Evolutionary conservation across 2,888 invertebrate genomes (phyloP), one percentile per base, ranked within the genome.

Genomic region (Drosophila mimetica): DNA sequence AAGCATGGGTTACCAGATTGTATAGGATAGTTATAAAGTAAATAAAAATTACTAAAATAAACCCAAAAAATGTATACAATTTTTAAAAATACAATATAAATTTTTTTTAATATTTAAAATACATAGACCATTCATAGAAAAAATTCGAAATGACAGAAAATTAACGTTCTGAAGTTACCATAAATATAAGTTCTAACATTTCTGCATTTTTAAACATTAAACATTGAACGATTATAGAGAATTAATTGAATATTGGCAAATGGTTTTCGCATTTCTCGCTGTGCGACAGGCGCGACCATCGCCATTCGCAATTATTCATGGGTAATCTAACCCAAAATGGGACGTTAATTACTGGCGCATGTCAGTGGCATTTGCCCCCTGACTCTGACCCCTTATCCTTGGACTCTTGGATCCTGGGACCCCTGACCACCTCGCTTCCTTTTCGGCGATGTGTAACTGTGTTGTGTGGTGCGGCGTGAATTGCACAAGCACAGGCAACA

Each of bases 311-410:
- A 90, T 91, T 91, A 91, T 89, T 91, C 89, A 90, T 89, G 90
- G 90, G 89, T 90, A 91, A 91, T 91, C 89, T 90, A 91, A 89
- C 90, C 90, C 89, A 79, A 88, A 91, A 90, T 90, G 89, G 90
- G 90, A 90, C 91, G 89, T 91, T 91, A 91, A 91, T 91, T 91
- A 91, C 90, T 61, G 60, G 71, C 77, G 78, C 87, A 84, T 82
- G 82, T 82, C 87, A 86, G 34, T 66, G 76, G 60, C 87, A 81
- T 34, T 53, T 34, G 34, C n/a, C 48, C 39, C 34, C 16, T 6
- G 4, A 14, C 34, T 2, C 18, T 32, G 18, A 18, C 25, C 48
- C 28, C 32, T 39, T n/a, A n/a, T n/a, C n/a, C n/a, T n/a, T n/a
- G 4, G 16, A 37, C 3, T 8, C 16, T 16, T 8, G 36, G 1